phyloP scores from a whole-genome alignment of 2,113 vertebrate species.

The Protobothrops flavoviridis region DNA sequence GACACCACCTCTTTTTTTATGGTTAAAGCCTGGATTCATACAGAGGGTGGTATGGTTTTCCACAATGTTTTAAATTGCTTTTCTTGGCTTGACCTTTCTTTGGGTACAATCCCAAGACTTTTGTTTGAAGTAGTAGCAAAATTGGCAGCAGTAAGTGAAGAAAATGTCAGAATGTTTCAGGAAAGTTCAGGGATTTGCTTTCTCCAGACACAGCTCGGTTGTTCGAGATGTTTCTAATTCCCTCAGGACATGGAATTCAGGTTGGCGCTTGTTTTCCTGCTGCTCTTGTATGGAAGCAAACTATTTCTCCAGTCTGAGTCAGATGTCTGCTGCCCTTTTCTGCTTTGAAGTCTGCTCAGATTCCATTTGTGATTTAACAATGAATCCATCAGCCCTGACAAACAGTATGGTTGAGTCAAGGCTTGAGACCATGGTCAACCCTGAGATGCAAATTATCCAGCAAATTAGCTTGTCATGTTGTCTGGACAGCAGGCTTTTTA shows the following conservation, averaged over 20 bases:
- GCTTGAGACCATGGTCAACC: slow-evolving; percentile 62
- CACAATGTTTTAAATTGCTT: background rate
- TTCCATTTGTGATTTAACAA: slow-evolving; percentile 56
- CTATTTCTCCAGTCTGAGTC: slow-evolving; percentile 47
- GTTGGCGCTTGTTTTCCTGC: slow-evolving; percentile 45
- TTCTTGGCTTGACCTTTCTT: background rate
- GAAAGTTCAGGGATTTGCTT: slow-evolving; percentile 5
- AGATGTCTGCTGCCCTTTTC: background rate
- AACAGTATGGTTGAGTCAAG: slow-evolving; percentile 34
- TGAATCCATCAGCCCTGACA: slow-evolving; percentile 38
- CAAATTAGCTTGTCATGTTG: background rate
- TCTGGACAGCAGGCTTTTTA: background rate
- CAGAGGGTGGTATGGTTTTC: background rate
- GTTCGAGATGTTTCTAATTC: slow-evolving; percentile 34
- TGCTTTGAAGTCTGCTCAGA: slow-evolving; percentile 28
- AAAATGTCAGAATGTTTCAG: slow-evolving; percentile 17
- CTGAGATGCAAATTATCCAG: slow-evolving; percentile 54
- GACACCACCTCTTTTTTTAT: background rate
- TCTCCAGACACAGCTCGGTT: slow-evolving; percentile 26
- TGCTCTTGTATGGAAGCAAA: slow-evolving; percentile 27
- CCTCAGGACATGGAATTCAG: slow-evolving; percentile 40
- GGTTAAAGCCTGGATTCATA: background rate
- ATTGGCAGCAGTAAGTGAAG: background rate
- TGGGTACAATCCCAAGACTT: background rate
- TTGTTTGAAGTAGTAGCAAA: background rate